Evolutionary conservation across 1,140 invertebrate species (phyloP).

Genomic region (Nasonia vitripennis): DNA sequence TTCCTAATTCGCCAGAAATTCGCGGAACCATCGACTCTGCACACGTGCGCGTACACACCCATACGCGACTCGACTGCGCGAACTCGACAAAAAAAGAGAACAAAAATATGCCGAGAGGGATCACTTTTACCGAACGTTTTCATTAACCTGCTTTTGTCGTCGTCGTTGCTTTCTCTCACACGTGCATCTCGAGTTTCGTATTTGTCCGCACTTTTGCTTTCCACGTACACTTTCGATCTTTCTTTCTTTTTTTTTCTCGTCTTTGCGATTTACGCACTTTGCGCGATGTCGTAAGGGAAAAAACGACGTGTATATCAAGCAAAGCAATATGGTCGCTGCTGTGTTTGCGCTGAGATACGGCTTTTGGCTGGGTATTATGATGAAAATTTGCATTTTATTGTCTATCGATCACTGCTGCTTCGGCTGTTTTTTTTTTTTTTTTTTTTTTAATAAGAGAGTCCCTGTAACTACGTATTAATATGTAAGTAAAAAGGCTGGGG

Average conservation of each 20-base stretch:
- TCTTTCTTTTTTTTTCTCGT: neutral
- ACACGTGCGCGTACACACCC: neutral
- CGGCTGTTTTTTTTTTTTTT: neutral
- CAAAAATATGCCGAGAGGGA: neutral
- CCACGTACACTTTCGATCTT: conserved; percentile 2
- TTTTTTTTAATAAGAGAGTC: neutral
- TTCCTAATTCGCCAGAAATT: neutral
- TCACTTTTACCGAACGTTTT: conserved; percentile 35
- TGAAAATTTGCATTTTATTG: neutral
- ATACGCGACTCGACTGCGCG: neutral
- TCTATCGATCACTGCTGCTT: neutral
- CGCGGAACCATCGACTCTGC: neutral
- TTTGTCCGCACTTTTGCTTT: conserved; percentile 1
- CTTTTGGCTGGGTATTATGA: neutral
- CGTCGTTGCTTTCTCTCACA: conserved; percentile 31
- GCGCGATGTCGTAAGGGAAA: neutral
- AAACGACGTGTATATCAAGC: neutral
- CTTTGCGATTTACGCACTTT: neutral
- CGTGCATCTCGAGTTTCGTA: conserved; percentile 17
- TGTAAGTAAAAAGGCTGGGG: neutral
- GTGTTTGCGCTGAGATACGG: neutral
- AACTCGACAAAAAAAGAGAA: neutral
- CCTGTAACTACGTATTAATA: neutral
- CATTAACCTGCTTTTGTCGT: conserved; percentile 45
- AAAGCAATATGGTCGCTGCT: neutral